A percentile compares a stretch with the other conserved stretches of the same genome.
Conservation (phyloP, 2,113 vertebrate species). For the Dolichotis patagonum region DNA sequence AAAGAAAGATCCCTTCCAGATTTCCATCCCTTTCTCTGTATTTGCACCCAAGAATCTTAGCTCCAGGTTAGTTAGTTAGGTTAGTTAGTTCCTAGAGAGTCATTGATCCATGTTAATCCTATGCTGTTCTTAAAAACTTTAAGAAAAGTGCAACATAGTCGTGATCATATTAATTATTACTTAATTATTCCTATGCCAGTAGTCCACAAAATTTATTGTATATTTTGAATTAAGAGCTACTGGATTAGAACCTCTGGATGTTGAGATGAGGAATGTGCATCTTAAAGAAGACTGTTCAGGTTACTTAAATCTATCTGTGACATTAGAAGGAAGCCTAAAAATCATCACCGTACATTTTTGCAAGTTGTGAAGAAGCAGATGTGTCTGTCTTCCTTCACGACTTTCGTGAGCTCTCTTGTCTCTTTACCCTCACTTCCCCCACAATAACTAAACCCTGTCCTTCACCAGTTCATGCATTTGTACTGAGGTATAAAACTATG, state of each 20-base stretch:
- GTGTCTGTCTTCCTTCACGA: background rate
- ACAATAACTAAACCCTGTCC: background rate
- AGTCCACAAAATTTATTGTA: background rate
- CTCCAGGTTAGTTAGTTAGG: background rate
- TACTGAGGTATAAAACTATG: background rate
- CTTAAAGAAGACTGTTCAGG: background rate
- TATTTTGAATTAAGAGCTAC: background rate
- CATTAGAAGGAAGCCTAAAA: background rate
- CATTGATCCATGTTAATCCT: background rate
- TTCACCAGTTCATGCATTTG: background rate
- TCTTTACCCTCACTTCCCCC: background rate
- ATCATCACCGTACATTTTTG: background rate
- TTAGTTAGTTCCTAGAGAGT: background rate
- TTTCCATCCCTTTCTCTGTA: background rate
- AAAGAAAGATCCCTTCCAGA: background rate
- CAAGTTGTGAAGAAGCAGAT: background rate
- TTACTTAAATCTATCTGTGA: background rate
- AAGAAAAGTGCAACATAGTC: background rate
- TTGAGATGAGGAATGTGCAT: background rate
- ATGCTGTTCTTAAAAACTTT: background rate
- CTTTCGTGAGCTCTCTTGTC: background rate
- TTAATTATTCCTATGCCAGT: background rate
- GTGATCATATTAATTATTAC: background rate
- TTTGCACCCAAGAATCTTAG: background rate
- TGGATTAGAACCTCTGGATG: background rate